A percentile compares a stretch with the other conserved stretches of the same genome.
Evolutionary conservation across 2,113 vertebrate species (phyloP).

Genomic region (Beaufortia kweichowensis): DNA sequence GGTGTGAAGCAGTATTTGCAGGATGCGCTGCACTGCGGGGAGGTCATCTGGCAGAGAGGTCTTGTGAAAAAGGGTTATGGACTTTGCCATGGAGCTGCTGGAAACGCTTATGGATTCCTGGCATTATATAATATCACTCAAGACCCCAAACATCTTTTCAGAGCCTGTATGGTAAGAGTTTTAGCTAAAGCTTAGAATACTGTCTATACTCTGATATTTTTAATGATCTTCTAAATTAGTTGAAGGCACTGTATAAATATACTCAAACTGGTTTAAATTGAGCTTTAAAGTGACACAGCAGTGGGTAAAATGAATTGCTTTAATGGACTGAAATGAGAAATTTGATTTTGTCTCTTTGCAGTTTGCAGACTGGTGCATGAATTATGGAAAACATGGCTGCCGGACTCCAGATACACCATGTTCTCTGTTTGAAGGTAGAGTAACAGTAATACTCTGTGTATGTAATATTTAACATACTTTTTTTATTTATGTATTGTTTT

Average conservation of each 20-base stretch:
- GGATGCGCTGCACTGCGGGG: constrained; percentile 84
- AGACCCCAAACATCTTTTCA: constrained; percentile 85
- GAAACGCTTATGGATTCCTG: constrained; percentile 92
- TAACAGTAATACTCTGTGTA: neutral
- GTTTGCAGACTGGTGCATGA: constrained; percentile 99
- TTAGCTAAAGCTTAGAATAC: neutral
- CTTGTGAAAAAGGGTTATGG: constrained; percentile 94
- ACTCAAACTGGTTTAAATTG: too few relatives aligned
- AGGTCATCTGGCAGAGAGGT: constrained; percentile 87
- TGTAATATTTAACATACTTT: neutral
- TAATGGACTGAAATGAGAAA: neutral
- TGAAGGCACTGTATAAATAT: neutral
- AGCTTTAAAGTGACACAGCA: too few relatives aligned
- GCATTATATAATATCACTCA: constrained; percentile 84
- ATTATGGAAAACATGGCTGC: constrained; percentile 92
- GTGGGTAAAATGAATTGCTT: too few relatives aligned
- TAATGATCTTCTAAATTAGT: neutral
- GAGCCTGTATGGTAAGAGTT: constrained; percentile 89
- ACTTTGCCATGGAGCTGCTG: constrained; percentile 89
- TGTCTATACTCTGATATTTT: neutral
- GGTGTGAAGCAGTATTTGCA: constrained; percentile 81
- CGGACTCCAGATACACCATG: constrained; percentile 92
- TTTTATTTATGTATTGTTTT: too few relatives aligned
- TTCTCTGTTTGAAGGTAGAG: constrained; percentile 97
- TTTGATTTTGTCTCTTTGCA: constrained; percentile 61